phyloP scores from a whole-genome alignment of 2,113 vertebrate genomes.

The Bubalus kerabau region DNA sequence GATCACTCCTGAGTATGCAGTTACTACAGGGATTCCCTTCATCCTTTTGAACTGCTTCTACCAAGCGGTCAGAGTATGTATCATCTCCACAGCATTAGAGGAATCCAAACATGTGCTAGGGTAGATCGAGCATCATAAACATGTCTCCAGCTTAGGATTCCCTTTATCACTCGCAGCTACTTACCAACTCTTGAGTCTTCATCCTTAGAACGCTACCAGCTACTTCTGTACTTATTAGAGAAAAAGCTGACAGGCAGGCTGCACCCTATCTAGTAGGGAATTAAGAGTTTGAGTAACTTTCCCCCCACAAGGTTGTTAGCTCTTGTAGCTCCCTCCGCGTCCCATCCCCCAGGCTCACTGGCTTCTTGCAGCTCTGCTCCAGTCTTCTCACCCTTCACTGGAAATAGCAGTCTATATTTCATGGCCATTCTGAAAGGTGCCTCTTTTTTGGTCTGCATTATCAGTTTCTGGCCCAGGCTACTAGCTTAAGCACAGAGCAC shows the following conservation, averaged over 20 bases:
- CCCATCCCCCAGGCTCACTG: background rate
- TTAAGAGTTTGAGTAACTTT: background rate
- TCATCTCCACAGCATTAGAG: background rate
- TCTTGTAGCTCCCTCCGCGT: background rate
- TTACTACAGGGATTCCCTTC: background rate
- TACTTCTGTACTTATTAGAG: background rate
- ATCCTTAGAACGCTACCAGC: background rate
- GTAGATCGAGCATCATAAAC: background rate
- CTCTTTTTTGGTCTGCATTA: background rate
- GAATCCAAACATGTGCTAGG: background rate
- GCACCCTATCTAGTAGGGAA: background rate
- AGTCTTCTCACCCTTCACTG: background rate
- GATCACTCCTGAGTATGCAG: background rate
- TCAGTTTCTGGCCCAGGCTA: background rate
- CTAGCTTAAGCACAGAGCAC: constrained; percentile 14
- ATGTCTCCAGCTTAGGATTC: background rate
- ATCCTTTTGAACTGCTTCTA: background rate
- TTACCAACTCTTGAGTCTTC: background rate
- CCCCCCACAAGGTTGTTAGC: background rate
- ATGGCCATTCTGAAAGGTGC: background rate
- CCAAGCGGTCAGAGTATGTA: background rate
- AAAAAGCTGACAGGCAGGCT: background rate
- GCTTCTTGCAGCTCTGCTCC: background rate
- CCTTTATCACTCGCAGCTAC: background rate
- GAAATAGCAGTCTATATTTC: background rate